phyloP scores from a whole-genome alignment of 1,140 invertebrate genomes.

The Drosophila persimilis region DNA sequence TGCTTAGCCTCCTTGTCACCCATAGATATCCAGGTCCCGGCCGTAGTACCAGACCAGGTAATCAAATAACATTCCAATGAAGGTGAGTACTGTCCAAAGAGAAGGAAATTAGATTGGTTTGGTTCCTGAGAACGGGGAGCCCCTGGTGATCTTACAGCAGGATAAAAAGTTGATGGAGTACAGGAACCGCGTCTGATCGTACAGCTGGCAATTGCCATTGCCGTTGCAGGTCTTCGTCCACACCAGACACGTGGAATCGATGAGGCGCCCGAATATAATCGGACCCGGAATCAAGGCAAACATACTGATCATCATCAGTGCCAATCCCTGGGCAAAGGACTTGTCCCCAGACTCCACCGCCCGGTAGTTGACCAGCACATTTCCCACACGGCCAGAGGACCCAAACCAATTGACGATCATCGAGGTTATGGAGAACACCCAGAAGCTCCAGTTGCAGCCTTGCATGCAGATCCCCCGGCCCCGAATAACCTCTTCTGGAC shows the following conservation, averaged over 20 bases:
- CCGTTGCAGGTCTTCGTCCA: constrained; percentile 87
- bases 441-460: constrained; percentile 84
- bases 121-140: too few relatives aligned
- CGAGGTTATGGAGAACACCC: constrained; percentile 83
- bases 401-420: constrained; percentile 85
- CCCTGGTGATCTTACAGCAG: constrained; percentile 82
- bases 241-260: constrained; percentile 86
- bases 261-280: constrained; percentile 87
- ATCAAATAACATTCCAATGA: constrained; percentile 85
- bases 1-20: constrained; percentile 83
- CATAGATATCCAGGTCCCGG: constrained; percentile 85
- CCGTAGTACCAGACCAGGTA: constrained; percentile 85
- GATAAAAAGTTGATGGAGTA: constrained; percentile 85
- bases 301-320: constrained; percentile 86
- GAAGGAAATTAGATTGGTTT: not conserved
- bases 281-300: constrained; percentile 87
- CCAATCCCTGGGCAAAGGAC: constrained; percentile 87
- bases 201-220: constrained; percentile 87
- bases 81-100: constrained; percentile 83
- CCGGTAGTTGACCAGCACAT: constrained; percentile 86
- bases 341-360: constrained; percentile 86
- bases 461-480: constrained; percentile 84
- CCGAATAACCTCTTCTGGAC: constrained; percentile 68
- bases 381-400: constrained; percentile 86
- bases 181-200: constrained; percentile 85